These are phyloP conservation scores for Dendrocincla tyrannina DNA, from an alignment of 2,797 vertebrate species.

Conservation along the genomic window DNA sequence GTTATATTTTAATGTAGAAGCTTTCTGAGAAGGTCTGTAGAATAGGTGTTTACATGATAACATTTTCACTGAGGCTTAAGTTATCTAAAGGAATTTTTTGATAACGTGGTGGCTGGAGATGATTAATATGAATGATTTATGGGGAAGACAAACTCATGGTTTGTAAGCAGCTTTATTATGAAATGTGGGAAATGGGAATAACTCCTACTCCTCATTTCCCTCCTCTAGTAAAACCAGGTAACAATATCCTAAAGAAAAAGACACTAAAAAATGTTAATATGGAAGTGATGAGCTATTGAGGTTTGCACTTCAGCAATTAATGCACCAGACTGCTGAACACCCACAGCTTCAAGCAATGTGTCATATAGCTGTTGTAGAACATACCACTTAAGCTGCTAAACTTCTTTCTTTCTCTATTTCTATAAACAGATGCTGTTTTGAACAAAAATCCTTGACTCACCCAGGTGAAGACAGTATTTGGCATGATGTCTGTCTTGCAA, in stretches of 20 bases:
- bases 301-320: neutral
- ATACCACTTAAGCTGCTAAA: neutral
- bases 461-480: neutral
- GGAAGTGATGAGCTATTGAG: neutral
- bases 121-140: neutral
- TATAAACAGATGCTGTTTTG: neutral
- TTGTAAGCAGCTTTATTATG: slow-evolving; percentile 50
- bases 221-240: slow-evolving; percentile 1
- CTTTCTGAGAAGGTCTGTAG: neutral
- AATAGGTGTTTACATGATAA: fast-evolving
- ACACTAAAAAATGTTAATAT: neutral
- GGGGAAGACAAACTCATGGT: slow-evolving; percentile 7
- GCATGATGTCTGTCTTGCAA: neutral
- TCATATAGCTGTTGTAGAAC: neutral
- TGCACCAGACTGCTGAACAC: neutral
- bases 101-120: neutral
- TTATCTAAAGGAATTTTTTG: neutral
- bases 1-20: neutral
- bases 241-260: neutral
- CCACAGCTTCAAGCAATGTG: neutral
- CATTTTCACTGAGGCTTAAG: neutral
- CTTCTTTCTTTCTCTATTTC: neutral
- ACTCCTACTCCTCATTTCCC: neutral
- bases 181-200: slow-evolving; percentile 32
- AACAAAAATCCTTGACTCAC: neutral